Evolutionary conservation across 2,113 vertebrate genomes (phyloP), one percentile per base, ranked within the genome.

Genomic region (Silurus glanis): DNA sequence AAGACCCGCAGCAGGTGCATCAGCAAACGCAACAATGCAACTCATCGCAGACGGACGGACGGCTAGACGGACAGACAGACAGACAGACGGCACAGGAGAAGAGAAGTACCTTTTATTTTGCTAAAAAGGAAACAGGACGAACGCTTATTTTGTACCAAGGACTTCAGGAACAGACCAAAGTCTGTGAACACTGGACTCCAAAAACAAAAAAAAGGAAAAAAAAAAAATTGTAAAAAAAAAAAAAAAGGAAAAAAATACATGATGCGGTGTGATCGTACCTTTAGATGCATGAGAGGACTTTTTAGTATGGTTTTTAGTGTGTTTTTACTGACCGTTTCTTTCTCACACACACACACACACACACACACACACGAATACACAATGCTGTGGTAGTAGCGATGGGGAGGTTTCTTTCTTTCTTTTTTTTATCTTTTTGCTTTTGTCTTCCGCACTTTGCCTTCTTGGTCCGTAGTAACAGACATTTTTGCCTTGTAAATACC

Each of bases 51-150:
- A 82, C 88, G 89, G 90, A 72, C 69, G 88, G 93, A 82, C 88
- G 89, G 90, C 45, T 37, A 72, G 51, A 76, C n/a, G 37, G 55
- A 56, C 86, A 86, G 91, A 90, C 86, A 95, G 94, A 96, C 13
- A 12, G 93, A 83, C 88, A 89, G 90, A 67, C 9, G 10, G 23
- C 9, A 9, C 3, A 9, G 12, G 86, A 86, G 91, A 93, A 96
- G 94, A 89, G 87, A 75, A 89, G 91, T 89, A 91, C 96, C 95
- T 96, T 99, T 98, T 98, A 97, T 99, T 99, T 99, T 99, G 97
- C 96, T 98, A 98, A 96, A 92, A 91, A 90, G 83, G 81, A 87
- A 94, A 91, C 91, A 8, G 79, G 84, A 88, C 58, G 86, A 84
- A 88, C 67, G 92, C 90, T 94, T 95, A 95, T 97, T 96, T 97